phyloP scores from a whole-genome alignment of 2,888 invertebrate species.

The Slavum lentiscoides region DNA sequence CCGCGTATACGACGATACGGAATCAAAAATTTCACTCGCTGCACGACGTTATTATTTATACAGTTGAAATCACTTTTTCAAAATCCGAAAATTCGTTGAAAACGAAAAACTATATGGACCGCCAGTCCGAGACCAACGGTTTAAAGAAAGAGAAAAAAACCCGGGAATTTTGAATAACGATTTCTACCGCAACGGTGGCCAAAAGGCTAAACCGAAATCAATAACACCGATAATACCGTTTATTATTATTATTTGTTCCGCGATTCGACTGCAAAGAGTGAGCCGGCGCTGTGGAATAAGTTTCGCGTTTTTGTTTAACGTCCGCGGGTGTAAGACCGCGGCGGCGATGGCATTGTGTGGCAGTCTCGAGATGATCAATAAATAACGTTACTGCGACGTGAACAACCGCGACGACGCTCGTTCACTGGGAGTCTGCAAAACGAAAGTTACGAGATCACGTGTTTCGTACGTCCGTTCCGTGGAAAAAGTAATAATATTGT shows the following conservation, averaged over 20 bases:
- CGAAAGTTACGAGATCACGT: slow-evolving; percentile 36
- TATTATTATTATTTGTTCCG: no score
- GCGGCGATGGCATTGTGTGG: neutral
- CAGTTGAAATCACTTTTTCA: no score
- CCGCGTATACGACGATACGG: no score
- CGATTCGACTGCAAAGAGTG: no score
- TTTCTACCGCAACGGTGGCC: neutral
- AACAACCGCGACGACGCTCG: slow-evolving; percentile 27
- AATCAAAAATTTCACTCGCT: no score
- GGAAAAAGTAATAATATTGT: slow-evolving; percentile 31
- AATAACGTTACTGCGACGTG: slow-evolving; percentile 12
- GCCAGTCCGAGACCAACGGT: neutral
- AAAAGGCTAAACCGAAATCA: slow-evolving; percentile 6
- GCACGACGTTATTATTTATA: neutral
- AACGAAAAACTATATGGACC: no score
- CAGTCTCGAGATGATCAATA: slow-evolving; percentile 36
- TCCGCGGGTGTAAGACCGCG: neutral
- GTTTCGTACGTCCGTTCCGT: slow-evolving; percentile 21
- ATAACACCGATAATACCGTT: no score
- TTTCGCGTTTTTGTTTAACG: slow-evolving; percentile 20
- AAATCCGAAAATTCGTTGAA: no score
- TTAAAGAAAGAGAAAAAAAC: neutral
- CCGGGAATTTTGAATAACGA: neutral
- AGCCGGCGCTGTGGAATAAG: neutral
- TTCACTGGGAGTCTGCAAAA: slow-evolving; percentile 11